Base-by-base conservation (phyloP, 1,140 invertebrate genomes). In the Chelonus insularis region DNA sequence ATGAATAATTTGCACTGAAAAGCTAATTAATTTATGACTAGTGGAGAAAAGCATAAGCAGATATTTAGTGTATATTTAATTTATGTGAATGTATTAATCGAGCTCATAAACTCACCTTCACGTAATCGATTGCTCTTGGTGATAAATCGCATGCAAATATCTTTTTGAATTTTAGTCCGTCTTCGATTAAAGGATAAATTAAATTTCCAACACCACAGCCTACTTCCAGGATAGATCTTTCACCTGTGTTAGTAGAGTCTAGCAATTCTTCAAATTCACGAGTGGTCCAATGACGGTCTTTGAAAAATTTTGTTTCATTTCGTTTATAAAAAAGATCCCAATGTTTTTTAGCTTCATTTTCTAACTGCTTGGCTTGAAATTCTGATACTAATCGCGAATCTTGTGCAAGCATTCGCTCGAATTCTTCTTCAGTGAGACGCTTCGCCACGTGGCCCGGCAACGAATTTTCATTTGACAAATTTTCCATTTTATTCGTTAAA, bases 271-370 rank as follows among this genome's bases (percentile, higher is more conserved):
- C 74, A 82, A 99, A 98, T 81, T 99, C 97, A 70, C 94, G 83
- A 55, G 88, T 92, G 2, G 95, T 98, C 97, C 97, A 99, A 76
- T 98, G 94, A 14, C 97, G 85, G 81, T 99, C 96, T 81, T 96
- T 96, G 75, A 98, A 99, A 75, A 99, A 99, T 67, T 89, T 84
- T 0, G 86, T 90, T 68, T 91, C 89, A 75, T 96, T 96, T 63
- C 95, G 82, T 80, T 98, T 97, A 74, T 99, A 99, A 81, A 99
- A 99, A 47, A 96, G 82, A 81, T 99, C 97, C 97, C 97, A 99
- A 77, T 98, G 89, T 66, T 93, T 92, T 71, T 90, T 89, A 0
- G 95, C 92, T 69, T 99, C 88, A 47, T 77, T 81, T 81, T 99
- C 96, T 16, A 98, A 71, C 76, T 93, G 89, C 4, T 85, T 81